Percentiles rank a stretch among this genome's conserved stretches.
Evolutionary conservation across 2,113 vertebrate species (phyloP).

Genomic region (Phylloscopus trochiloides): DNA sequence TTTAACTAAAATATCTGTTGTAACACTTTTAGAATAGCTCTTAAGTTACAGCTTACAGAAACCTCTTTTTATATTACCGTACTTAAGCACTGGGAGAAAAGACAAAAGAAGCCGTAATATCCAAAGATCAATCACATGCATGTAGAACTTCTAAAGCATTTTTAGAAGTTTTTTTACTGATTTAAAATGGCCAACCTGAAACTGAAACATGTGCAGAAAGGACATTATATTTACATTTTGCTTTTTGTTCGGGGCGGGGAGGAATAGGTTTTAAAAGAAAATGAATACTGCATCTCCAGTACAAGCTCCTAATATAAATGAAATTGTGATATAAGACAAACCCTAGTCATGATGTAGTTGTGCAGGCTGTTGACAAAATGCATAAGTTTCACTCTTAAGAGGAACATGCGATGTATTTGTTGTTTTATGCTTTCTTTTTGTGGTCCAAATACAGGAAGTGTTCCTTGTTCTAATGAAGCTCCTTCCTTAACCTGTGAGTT

Average conservation of each 20-base stretch:
- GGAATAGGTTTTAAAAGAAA: neutral
- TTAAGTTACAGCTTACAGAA: neutral
- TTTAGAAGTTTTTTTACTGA: neutral
- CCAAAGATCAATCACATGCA: neutral
- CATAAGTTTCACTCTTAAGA: constrained; percentile 96
- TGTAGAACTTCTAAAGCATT: neutral
- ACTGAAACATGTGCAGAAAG: neutral
- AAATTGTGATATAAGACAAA: constrained; percentile 56
- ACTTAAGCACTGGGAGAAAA: neutral
- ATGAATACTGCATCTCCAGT: neutral
- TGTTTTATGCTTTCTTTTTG: constrained; percentile 78
- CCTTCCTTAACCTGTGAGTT: constrained; percentile 68
- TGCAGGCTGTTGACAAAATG: constrained; percentile 99
- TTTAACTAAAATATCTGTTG: neutral
- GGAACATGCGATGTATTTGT: constrained; percentile 94
- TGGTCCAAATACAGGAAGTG: neutral
- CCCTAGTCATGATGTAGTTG: constrained; percentile 98
- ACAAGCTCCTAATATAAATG: neutral
- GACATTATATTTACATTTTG: neutral
- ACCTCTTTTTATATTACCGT: neutral
- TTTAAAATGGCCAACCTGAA: neutral
- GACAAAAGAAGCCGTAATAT: neutral
- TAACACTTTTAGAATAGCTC: neutral
- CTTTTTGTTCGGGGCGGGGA: rapidly evolving
- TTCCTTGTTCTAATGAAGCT: constrained; percentile 60